These are phyloP conservation scores for Esox masquinongy DNA, from an alignment of 2,797 vertebrate genomes.

Conservation along the genomic window DNA sequence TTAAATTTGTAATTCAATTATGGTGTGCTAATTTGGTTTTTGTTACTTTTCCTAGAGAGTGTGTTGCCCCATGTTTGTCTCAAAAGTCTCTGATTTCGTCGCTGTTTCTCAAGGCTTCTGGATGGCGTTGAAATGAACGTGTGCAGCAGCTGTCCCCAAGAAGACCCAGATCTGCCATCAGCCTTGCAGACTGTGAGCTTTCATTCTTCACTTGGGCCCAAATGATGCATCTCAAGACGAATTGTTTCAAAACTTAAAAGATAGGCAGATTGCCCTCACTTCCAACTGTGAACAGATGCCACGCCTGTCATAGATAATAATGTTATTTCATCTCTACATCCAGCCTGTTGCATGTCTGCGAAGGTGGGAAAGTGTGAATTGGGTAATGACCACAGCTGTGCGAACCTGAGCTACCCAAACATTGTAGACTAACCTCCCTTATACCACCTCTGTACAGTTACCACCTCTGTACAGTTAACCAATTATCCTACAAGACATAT, in stretches of 20 bases:
- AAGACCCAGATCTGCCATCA: background rate
- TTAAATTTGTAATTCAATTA: conserved; percentile 23
- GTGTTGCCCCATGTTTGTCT: background rate
- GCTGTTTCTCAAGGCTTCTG: background rate
- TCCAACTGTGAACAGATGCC: background rate
- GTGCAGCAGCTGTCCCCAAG: background rate
- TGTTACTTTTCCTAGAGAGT: background rate
- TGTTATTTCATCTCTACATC: background rate
- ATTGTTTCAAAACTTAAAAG: background rate
- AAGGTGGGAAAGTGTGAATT: background rate
- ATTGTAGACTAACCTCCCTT: background rate
- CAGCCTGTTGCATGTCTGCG: background rate
- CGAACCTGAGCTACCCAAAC: background rate
- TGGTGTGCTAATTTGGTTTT: background rate
- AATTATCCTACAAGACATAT: background rate
- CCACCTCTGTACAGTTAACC: background rate
- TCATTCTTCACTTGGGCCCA: background rate
- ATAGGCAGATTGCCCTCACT: background rate
- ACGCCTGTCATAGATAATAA: background rate
- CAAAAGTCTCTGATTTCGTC: background rate
- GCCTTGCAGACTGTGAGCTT: background rate
- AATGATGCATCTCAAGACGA: background rate
- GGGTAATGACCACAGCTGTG: background rate
- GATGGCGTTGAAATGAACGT: background rate
- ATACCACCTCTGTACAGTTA: background rate